Evolutionary conservation across 2,113 vertebrate species (phyloP).

Genomic region (Hassar affinis): DNA sequence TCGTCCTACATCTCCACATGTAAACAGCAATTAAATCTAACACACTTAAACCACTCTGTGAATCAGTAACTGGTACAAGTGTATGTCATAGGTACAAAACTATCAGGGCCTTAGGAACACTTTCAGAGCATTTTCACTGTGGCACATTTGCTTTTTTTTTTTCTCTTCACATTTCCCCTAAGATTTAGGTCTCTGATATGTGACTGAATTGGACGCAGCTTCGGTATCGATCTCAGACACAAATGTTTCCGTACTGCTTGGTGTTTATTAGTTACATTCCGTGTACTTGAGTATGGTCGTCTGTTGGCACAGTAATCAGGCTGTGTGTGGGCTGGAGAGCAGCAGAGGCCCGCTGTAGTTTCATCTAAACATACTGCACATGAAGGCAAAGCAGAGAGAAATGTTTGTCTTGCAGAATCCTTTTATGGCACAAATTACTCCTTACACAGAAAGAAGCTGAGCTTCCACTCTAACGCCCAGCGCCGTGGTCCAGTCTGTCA

Average conservation of each 20-base stretch:
- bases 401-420: constrained; percentile 12
- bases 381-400: constrained; percentile 33
- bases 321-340: constrained; percentile 44
- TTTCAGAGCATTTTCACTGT: constrained; percentile 24
- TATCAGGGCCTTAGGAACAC: constrained; percentile 30
- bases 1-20: constrained; percentile 41
- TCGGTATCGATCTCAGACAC: not conserved
- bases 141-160: constrained; percentile 10
- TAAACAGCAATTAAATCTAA: constrained; percentile 52
- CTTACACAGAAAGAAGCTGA: not conserved
- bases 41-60: constrained; percentile 43
- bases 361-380: constrained; percentile 33
- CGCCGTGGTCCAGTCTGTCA: not conserved
- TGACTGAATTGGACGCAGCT: not conserved
- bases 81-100: constrained; percentile 44
- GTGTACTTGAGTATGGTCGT: constrained; percentile 11
- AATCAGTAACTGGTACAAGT: constrained; percentile 45
- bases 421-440: constrained; percentile 24
- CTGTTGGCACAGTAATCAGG: constrained; percentile 47
- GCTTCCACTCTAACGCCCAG: not conserved
- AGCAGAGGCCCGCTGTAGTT: constrained; percentile 31
- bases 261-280: constrained; percentile 37
- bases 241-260: not conserved
- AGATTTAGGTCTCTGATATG: constrained; percentile 41
- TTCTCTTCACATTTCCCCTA: not conserved